A percentile compares a stretch with the other conserved stretches of the same genome.
Conservation (phyloP, 2,888 invertebrate species). For the Drosophila mayaguana region DNA sequence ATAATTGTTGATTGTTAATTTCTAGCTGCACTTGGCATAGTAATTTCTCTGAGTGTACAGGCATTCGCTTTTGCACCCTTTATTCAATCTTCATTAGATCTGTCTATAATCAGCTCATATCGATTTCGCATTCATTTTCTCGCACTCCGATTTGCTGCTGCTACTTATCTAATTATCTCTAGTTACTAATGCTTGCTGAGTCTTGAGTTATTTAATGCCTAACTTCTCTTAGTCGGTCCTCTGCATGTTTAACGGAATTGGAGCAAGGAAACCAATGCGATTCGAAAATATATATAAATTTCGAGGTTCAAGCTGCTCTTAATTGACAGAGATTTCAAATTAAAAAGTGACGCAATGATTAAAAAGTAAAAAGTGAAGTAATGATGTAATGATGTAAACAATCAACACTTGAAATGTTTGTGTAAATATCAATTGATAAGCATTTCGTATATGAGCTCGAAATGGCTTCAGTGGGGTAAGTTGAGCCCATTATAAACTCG, state of each 20-base stretch:
- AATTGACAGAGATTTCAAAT: no score
- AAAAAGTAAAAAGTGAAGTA: no score
- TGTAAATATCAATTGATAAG: not conserved
- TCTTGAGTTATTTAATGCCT: not conserved
- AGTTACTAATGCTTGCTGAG: not conserved
- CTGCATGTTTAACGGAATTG: no score
- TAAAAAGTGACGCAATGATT: no score
- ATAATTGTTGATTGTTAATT: not conserved
- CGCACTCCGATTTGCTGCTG: not conserved
- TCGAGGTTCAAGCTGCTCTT: no score
- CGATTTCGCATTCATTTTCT: not conserved
- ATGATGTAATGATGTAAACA: no score
- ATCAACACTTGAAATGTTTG: not conserved
- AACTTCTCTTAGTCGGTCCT: not conserved
- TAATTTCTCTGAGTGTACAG: not conserved
- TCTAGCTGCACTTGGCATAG: not conserved
- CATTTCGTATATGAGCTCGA: not conserved
- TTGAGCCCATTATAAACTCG: not conserved
- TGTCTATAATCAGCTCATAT: not conserved
- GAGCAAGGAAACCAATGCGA: no score
- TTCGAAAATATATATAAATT: no score
- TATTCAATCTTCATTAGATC: constrained; percentile 21
- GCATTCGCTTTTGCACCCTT: not conserved
- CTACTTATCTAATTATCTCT: not conserved
- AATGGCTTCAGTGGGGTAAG: not conserved